Percentiles rank a stretch among this genome's conserved stretches.
phyloP scores from a whole-genome alignment of 2,888 invertebrate species.

The Stictocephala bisonia region DNA sequence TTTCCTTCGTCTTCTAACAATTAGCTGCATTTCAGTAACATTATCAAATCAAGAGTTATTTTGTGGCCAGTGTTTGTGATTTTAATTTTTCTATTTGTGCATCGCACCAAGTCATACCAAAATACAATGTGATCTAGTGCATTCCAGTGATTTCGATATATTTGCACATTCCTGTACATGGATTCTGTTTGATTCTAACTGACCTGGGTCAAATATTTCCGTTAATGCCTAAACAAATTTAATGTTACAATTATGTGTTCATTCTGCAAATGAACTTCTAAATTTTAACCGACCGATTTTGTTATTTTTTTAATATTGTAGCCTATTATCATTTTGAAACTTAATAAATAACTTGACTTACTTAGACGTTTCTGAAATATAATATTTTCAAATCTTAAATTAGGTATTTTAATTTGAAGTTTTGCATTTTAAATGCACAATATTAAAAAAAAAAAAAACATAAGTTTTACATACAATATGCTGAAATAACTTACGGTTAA shows the following conservation, averaged over 20 bases:
- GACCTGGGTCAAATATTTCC: not conserved
- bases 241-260: constrained; percentile 37
- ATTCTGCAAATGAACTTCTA: constrained; percentile 54
- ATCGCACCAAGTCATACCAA: constrained; percentile 35
- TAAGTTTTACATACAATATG: too few species aligned
- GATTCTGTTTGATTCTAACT: not conserved
- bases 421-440: too few species aligned
- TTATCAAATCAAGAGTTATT: not conserved
- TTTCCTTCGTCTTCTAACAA: constrained; percentile 24
- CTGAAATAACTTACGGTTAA: too few species aligned
- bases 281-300: too few species aligned
- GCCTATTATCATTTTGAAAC: too few species aligned
- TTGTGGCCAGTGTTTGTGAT: constrained; percentile 30
- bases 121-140: constrained; percentile 31
- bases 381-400: too few species aligned
- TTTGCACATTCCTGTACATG: constrained; percentile 29
- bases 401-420: too few species aligned
- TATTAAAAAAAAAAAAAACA: not conserved
- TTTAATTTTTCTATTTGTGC: constrained; percentile 3
- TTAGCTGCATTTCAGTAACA: constrained; percentile 10
- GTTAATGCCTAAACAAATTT: not conserved
- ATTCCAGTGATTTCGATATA: constrained; percentile 36
- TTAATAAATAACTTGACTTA: too few species aligned
- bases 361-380: too few species aligned
- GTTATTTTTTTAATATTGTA: too few species aligned